Evolutionary conservation across 2,888 invertebrate genomes (phyloP).

Genomic region (Lysandra bellargus): DNA sequence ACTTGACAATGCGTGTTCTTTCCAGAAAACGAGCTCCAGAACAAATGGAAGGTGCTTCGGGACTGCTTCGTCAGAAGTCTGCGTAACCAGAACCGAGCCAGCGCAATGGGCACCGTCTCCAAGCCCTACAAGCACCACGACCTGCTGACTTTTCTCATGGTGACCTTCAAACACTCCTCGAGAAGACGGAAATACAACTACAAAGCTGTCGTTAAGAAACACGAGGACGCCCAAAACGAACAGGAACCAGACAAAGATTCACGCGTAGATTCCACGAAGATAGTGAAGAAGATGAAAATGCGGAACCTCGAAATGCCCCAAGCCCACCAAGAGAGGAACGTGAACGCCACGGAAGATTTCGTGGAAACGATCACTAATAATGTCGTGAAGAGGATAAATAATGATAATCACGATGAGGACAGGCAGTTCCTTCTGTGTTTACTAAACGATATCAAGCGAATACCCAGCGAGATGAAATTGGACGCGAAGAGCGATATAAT

Average conservation of each 20-base stretch:
- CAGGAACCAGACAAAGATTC: not conserved
- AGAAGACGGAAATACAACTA: not conserved
- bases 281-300: not conserved
- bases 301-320: not conserved
- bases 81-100: not conserved
- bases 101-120: not conserved
- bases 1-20: not conserved
- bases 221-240: not conserved
- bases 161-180: not conserved
- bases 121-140: slow-evolving; percentile 4
- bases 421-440: slow-evolving; percentile 21
- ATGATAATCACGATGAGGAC: slow-evolving; percentile 9
- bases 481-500: slow-evolving; percentile 26
- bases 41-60: slow-evolving; percentile 4
- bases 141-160: not conserved
- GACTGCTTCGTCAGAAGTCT: not conserved
- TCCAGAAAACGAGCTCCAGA: not conserved
- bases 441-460: not conserved
- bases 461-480: not conserved
- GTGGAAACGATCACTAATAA: not conserved
- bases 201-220: not conserved
- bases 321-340: not conserved
- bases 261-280: not conserved
- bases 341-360: not conserved
- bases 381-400: not conserved